Conservation (phyloP, 35 echinoderm and acorn worm genomes). For the Apostichopus japonicus region DNA sequence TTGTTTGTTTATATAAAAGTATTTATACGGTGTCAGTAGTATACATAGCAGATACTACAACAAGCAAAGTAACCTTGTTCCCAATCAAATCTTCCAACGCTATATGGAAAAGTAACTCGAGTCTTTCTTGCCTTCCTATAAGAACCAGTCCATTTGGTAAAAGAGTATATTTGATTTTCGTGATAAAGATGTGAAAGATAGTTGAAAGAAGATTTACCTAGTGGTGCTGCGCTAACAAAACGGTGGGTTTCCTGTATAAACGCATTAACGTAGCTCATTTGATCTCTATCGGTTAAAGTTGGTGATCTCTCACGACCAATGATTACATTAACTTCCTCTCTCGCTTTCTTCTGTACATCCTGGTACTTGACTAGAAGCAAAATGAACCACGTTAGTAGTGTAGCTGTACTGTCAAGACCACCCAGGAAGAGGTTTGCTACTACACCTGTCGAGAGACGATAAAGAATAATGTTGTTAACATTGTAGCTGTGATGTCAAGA, state of each 20-base stretch:
- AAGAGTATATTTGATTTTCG: too few relatives aligned
- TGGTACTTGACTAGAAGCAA: background rate
- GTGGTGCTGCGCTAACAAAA: background rate
- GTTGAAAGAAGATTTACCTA: background rate
- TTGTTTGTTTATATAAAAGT: too few relatives aligned
- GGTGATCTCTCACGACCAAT: background rate
- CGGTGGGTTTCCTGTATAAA: constrained; percentile 18
- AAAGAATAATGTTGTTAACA: too few relatives aligned
- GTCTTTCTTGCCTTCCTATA: too few relatives aligned
- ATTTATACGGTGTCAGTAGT: too few relatives aligned
- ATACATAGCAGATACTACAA: too few relatives aligned
- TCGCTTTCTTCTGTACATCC: constrained; percentile 31
- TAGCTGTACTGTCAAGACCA: constrained; percentile 13
- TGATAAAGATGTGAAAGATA: too few relatives aligned
- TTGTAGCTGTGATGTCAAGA: too few relatives aligned
- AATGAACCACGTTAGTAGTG: background rate
- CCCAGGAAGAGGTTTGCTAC: background rate
- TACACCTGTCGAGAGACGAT: background rate
- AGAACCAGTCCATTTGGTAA: too few relatives aligned
- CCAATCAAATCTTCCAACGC: too few relatives aligned
- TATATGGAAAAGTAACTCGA: too few relatives aligned
- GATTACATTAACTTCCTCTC: constrained; percentile 9
- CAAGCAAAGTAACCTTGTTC: too few relatives aligned
- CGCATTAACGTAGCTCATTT: constrained; percentile 18
- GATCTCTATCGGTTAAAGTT: constrained; percentile 13